Percentiles rank a stretch among this genome's conserved stretches.
Evolutionary conservation across 2,113 vertebrate species (phyloP).

Genomic region (human (Homo sapiens)): GRCh38 chr5:139258501-139259000

Average conservation of each 20-base stretch:
- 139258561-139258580: not conserved
- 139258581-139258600: not conserved
- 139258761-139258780: conserved; percentile 24
- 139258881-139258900: not conserved
- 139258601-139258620: not conserved
- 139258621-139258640: not conserved
- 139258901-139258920: not conserved
- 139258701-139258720: not conserved
- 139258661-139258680: not conserved
- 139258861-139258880: conserved; percentile 19
- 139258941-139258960: no score
- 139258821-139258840: not conserved
- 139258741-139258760: conserved; percentile 8
- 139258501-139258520: not conserved
- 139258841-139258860: conserved; percentile 29
- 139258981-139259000: not conserved
- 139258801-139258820: conserved; percentile 1
- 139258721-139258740: conserved; percentile 43
- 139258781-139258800: conserved; percentile 45
- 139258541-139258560: not conserved
- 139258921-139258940: no score
- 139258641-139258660: not conserved
- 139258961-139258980: no score
- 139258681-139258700: not conserved
- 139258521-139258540: not conserved